These are phyloP conservation scores for Toxotes chatareus DNA, from an alignment of 2,113 vertebrate species.

Conservation along the genomic window DNA sequence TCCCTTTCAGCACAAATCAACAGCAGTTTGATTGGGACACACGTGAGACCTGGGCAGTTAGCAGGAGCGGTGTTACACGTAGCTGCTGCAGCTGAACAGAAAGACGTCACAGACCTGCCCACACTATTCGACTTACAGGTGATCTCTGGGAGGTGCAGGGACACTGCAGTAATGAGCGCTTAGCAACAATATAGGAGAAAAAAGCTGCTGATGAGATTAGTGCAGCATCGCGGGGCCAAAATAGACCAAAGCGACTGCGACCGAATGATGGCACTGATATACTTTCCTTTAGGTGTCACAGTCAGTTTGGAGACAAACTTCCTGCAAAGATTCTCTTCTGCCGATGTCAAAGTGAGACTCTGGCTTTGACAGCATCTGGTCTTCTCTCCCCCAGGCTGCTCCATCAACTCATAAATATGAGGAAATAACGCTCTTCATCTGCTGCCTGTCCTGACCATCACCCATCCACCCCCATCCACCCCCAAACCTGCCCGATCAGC, in stretches of 20 bases:
- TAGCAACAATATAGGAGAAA: not conserved
- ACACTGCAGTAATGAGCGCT: not conserved
- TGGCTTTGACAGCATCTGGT: slow-evolving; percentile 19
- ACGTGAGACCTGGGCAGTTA: too few relatives aligned
- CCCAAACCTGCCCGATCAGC: not conserved
- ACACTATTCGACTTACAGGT: slow-evolving; percentile 4
- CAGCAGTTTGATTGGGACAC: too few relatives aligned
- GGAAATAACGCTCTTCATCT: slow-evolving; percentile 26
- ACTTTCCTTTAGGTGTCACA: not conserved
- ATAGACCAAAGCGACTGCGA: not conserved
- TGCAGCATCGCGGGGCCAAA: not conserved
- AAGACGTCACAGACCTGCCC: not conserved
- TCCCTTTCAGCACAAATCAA: too few relatives aligned
- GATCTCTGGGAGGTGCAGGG: not conserved
- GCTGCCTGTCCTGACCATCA: not conserved
- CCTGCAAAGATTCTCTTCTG: not conserved
- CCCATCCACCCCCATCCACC: too few relatives aligned
- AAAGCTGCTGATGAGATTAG: not conserved
- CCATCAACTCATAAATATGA: slow-evolving; percentile 7
- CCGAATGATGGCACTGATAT: not conserved
- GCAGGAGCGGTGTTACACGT: too few relatives aligned
- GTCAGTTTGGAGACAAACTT: slow-evolving; percentile 2
- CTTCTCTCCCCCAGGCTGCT: not conserved
- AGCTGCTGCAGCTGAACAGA: not conserved
- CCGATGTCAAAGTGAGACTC: not conserved